Evolutionary conservation across 2,888 invertebrate species (phyloP).

Genomic region (Julus scanicus): DNA sequence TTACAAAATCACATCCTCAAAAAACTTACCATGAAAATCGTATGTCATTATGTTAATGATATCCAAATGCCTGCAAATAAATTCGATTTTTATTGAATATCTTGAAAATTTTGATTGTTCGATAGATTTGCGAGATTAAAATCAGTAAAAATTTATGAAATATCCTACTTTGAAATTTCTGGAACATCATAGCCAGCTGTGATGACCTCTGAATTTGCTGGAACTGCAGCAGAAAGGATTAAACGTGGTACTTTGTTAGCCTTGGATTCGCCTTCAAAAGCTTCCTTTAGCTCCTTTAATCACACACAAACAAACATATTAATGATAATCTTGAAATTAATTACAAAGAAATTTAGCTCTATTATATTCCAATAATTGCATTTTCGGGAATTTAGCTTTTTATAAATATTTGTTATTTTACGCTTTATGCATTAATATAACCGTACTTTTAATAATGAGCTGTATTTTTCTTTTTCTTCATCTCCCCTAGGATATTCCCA

Average conservation of each 20-base stretch:
- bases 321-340: neutral
- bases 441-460: constrained; percentile 75
- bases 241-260: constrained; percentile 83
- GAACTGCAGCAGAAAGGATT: constrained; percentile 87
- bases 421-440: too few species aligned
- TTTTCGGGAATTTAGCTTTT: too few species aligned
- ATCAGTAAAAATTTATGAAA: neutral
- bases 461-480: constrained; percentile 92
- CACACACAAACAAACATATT: neutral
- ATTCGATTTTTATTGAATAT: neutral
- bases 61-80: constrained; percentile 71
- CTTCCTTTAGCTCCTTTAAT: constrained; percentile 80
- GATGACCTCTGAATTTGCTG: constrained; percentile 92
- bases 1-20: neutral
- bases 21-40: constrained; percentile 79
- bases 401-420: too few species aligned
- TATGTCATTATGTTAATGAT: constrained; percentile 96
- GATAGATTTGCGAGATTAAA: too few species aligned
- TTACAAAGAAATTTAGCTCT: too few species aligned
- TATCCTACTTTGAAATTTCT: constrained; percentile 85
- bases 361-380: too few species aligned
- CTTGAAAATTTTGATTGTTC: neutral
- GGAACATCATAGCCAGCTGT: constrained; percentile 94
- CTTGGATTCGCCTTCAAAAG: constrained; percentile 93
- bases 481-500: constrained; percentile 93